phyloP scores from a whole-genome alignment of 2,797 vertebrate species.

The Eulemur rubriventer region DNA sequence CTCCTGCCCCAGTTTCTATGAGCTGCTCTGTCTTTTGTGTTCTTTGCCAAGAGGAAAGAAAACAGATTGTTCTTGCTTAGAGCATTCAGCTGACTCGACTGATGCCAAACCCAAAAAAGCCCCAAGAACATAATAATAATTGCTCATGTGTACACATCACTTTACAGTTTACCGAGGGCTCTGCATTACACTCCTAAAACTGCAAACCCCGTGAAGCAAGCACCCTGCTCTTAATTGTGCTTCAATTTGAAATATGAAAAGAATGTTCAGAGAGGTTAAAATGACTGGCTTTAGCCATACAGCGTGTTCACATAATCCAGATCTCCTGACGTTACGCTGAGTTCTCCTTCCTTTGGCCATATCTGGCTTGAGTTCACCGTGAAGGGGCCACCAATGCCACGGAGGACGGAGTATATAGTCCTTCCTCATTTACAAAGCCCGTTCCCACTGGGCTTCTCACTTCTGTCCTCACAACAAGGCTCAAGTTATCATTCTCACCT shows the following conservation, averaged over 20 bases:
- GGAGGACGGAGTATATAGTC: background rate
- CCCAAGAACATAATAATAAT: conserved; percentile 77
- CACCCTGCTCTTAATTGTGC: conserved; percentile 19
- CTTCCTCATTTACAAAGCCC: background rate
- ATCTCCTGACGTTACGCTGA: background rate
- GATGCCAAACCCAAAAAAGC: conserved; percentile 70
- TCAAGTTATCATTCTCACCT: background rate
- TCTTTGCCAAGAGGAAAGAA: conserved; percentile 82
- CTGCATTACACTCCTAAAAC: conserved; percentile 11
- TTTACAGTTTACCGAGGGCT: conserved; percentile 65
- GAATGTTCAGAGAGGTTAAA: background rate
- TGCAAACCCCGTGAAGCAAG: conserved; percentile 25
- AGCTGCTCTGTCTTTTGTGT: conserved; percentile 78
- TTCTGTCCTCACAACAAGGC: background rate
- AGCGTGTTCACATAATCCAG: background rate
- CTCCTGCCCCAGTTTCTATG: conserved; percentile 79
- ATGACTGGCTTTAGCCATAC: background rate
- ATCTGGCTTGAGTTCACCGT: background rate
- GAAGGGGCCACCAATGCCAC: background rate
- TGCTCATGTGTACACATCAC: conserved; percentile 71
- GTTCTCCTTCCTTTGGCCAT: background rate
- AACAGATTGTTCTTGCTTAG: conserved; percentile 81
- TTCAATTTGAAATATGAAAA: conserved; percentile 18
- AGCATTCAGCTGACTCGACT: conserved; percentile 77
- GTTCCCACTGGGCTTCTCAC: background rate